Conservation (phyloP, 1,140 invertebrate genomes). For the Bombus breviceps region DNA sequence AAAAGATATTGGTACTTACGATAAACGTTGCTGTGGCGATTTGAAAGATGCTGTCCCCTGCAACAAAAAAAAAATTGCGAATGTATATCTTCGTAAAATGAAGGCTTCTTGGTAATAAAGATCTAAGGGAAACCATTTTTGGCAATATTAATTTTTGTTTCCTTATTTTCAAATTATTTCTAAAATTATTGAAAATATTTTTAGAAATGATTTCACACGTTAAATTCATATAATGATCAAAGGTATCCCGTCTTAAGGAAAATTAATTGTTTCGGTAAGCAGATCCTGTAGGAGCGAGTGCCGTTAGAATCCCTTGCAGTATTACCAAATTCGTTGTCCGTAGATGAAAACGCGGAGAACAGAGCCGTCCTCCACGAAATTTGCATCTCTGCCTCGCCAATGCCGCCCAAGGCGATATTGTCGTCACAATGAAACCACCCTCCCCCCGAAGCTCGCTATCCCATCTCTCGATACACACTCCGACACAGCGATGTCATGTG, state of each 20-base stretch:
- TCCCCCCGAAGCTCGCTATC: conserved; percentile 56
- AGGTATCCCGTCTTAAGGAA: neutral
- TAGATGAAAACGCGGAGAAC: conserved; percentile 57
- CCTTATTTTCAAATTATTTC: neutral
- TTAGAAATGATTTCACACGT: neutral
- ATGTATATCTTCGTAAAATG: neutral
- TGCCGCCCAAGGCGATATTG: conserved; percentile 79
- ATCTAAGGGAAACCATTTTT: neutral
- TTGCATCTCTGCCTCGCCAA: conserved; percentile 74
- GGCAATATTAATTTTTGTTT: neutral
- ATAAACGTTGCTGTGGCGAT: conserved; percentile 78
- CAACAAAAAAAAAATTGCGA: conserved; percentile 65
- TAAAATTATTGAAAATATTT: neutral
- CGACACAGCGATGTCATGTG: conserved; percentile 63
- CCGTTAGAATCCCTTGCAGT: neutral
- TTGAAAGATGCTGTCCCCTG: conserved; percentile 77
- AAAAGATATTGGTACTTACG: conserved; percentile 73
- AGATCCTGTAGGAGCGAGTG: neutral
- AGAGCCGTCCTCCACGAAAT: conserved; percentile 65
- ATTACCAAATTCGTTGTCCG: conserved; percentile 55
- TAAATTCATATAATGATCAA: neutral
- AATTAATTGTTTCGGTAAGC: neutral
- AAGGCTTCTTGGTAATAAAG: neutral
- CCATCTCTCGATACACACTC: conserved; percentile 58
- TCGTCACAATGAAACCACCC: conserved; percentile 78